A percentile compares a stretch with the other conserved stretches of the same genome.
phyloP scores from a whole-genome alignment of 2,888 invertebrate genomes.

The Anorthoa munda region DNA sequence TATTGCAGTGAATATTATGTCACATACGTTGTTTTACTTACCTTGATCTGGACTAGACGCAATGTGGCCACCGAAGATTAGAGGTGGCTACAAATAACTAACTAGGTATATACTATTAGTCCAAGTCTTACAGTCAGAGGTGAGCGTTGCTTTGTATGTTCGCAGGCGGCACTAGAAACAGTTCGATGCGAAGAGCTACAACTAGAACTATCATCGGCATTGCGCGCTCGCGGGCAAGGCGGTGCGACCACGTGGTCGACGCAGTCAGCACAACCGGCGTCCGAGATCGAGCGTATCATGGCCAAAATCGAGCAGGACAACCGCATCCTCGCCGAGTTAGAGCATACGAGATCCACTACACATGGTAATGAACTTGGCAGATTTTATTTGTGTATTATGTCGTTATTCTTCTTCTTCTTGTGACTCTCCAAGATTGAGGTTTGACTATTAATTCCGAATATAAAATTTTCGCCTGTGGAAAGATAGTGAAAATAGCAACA shows the following conservation, averaged over 20 bases:
- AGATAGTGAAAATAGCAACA: background rate
- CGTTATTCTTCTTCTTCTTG: background rate
- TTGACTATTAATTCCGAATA: background rate
- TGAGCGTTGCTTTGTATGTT: background rate
- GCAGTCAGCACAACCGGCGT: slow-evolving; percentile 89
- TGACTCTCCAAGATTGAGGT: background rate
- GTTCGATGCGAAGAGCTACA: slow-evolving; percentile 97
- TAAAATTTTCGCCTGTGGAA: background rate
- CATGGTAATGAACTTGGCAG: slow-evolving; percentile 85
- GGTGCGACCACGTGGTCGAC: slow-evolving; percentile 82
- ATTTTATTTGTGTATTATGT: background rate
- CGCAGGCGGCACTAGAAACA: slow-evolving; percentile 92
- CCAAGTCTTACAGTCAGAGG: background rate
- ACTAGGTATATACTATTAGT: background rate
- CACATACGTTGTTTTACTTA: background rate
- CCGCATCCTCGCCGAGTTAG: slow-evolving; percentile 97
- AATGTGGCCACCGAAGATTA: background rate
- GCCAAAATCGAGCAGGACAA: slow-evolving; percentile 98
- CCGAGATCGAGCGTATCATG: slow-evolving; percentile 98
- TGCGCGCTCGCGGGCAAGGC: slow-evolving; percentile 87
- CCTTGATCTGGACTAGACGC: background rate
- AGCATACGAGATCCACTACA: slow-evolving; percentile 94
- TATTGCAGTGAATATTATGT: background rate
- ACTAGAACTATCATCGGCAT: slow-evolving; percentile 95
- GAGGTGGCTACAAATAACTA: background rate